These are phyloP conservation scores for Halcyon smyrnensis DNA, from an alignment of 2,797 vertebrate species.

Conservation along the genomic window DNA sequence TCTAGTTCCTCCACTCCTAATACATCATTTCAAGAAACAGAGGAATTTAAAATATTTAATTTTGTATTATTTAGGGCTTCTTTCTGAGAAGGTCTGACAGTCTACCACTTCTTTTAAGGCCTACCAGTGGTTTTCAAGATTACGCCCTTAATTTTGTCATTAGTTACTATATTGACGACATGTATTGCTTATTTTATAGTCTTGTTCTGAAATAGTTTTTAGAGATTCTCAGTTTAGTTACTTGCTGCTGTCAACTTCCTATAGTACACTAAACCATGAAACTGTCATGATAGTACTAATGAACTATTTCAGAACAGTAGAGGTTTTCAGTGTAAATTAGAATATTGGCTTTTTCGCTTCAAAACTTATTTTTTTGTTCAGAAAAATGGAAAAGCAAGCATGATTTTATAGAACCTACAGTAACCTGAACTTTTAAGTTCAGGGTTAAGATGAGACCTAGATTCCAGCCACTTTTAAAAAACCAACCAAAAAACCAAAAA, in stretches of 20 bases:
- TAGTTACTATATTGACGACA: not conserved
- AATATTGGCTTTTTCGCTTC: not conserved
- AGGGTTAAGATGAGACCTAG: not conserved
- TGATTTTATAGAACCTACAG: not conserved
- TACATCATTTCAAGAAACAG: not conserved
- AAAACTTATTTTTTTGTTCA: not conserved
- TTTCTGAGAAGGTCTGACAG: not conserved
- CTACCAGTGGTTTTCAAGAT: not conserved
- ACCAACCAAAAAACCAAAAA: too few relatives aligned
- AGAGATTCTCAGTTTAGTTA: not conserved
- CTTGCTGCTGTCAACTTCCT: not conserved
- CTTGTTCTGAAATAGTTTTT: not conserved
- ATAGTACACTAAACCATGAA: not conserved
- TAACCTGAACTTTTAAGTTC: not conserved
- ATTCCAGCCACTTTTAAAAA: not conserved
- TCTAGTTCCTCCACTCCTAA: not conserved
- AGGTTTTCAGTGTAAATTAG: not conserved
- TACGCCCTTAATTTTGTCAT: not conserved
- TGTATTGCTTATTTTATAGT: not conserved
- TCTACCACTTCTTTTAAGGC: not conserved
- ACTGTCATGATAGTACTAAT: not conserved
- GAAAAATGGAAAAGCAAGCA: not conserved
- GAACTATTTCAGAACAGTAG: rapidly evolving
- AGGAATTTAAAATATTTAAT: not conserved
- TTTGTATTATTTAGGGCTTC: not conserved